These are phyloP conservation scores for Pseudochirops cupreus DNA, from an alignment of 2,797 vertebrate species.

Conservation along the genomic window DNA sequence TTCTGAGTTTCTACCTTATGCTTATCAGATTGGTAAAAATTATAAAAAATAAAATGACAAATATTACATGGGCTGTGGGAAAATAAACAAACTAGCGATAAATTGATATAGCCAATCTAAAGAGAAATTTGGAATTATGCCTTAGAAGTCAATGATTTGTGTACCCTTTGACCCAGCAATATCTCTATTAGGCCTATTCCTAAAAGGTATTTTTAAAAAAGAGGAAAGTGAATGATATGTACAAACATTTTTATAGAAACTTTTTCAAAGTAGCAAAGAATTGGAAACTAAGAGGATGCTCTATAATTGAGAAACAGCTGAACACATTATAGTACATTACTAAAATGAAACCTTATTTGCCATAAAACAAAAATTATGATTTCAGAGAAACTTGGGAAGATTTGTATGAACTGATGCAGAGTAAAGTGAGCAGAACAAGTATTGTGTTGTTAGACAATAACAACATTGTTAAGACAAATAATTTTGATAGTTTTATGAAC, in stretches of 20 bases:
- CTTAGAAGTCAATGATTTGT: not conserved
- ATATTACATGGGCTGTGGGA: not conserved
- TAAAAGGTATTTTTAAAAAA: not conserved
- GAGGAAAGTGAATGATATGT: not conserved
- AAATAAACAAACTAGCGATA: not conserved
- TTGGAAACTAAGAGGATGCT: not conserved
- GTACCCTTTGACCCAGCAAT: not conserved
- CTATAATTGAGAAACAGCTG: not conserved
- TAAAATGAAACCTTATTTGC: not conserved
- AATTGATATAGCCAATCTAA: not conserved
- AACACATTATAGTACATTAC: not conserved
- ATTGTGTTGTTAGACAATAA: not conserved
- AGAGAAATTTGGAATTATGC: not conserved
- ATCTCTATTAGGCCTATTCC: not conserved
- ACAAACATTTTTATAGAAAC: not conserved
- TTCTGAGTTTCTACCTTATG: not conserved
- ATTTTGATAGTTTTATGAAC: not conserved
- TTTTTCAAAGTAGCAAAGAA: not conserved
- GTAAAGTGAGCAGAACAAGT: not conserved
- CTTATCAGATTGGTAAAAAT: not conserved
- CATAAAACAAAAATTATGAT: not conserved
- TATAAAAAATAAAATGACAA: not conserved
- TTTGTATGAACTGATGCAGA: not conserved
- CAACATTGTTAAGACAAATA: not conserved
- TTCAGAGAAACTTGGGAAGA: not conserved